Conservation (phyloP, 2,797 vertebrate species). For the Sebastes steindachneri region DNA sequence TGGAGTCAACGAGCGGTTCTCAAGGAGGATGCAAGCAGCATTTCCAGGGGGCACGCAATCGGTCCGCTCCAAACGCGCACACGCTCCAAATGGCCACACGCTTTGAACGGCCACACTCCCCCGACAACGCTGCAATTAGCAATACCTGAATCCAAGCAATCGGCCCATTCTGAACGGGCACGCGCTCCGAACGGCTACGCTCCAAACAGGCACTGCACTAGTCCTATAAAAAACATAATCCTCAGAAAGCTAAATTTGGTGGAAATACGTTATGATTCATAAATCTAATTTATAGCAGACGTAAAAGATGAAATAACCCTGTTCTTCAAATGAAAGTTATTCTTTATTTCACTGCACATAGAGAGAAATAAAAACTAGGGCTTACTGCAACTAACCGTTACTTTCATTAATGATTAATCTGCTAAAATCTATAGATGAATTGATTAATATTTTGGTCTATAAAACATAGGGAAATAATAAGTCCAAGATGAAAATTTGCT, state of each 20-base stretch:
- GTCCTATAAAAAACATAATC: background rate
- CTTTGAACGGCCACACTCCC: too few relatives aligned
- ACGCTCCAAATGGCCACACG: too few relatives aligned
- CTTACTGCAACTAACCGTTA: background rate
- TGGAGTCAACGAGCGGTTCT: too few relatives aligned
- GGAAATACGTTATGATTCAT: background rate
- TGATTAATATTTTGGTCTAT: background rate
- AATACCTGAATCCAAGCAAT: too few relatives aligned
- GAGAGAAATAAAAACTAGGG: background rate
- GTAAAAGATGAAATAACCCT: background rate
- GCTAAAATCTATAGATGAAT: background rate
- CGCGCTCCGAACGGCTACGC: too few relatives aligned
- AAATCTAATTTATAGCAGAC: too few relatives aligned
- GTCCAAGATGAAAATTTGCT: background rate
- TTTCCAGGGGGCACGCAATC: too few relatives aligned
- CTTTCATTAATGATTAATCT: background rate
- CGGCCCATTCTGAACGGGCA: too few relatives aligned
- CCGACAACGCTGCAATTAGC: too few relatives aligned
- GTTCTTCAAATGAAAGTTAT: background rate
- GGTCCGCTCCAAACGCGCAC: too few relatives aligned
- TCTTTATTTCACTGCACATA: background rate
- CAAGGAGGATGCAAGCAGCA: too few relatives aligned
- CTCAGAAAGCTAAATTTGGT: background rate
- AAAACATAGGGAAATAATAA: background rate
- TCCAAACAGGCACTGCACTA: too few relatives aligned